phyloP scores from a whole-genome alignment of 37 sponge, comb jelly and placozoan species.

The Dysidea cf. avara region DNA sequence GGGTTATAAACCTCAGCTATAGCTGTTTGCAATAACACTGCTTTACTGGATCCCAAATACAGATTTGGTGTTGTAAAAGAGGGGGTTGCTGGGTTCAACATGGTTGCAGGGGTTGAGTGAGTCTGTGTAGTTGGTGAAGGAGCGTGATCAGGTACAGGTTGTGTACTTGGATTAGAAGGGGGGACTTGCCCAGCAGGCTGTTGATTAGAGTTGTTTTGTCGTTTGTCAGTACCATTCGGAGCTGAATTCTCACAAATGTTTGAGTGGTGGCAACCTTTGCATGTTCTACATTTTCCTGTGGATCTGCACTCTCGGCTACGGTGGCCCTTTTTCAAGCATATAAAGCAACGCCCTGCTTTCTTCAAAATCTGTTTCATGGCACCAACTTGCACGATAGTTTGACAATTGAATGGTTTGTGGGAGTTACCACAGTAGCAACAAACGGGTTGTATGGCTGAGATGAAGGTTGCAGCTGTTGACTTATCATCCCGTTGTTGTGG shows the following conservation, averaged over 20 bases:
- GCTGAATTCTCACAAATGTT: constrained; percentile 9
- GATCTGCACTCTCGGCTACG: neutral
- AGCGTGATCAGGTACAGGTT: neutral
- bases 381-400: neutral
- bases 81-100: neutral
- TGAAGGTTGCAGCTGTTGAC: no score
- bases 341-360: no score
- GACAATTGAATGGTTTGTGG: neutral
- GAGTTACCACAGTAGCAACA: no score
- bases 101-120: neutral
- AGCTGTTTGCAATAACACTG: constrained; percentile 15
- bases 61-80: neutral
- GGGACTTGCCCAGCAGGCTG: neutral
- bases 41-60: neutral
- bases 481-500: neutral
- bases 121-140: neutral
- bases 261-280: constrained; percentile 5
- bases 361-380: neutral
- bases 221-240: no score
- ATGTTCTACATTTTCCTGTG: neutral
- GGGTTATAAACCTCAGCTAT: constrained; percentile 6
- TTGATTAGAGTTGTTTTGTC: no score
- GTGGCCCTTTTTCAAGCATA: constrained; percentile 5
- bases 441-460: no score
- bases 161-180: neutral